Conservation (phyloP, 2,888 invertebrate genomes). For the Sipunculus nudus region DNA sequence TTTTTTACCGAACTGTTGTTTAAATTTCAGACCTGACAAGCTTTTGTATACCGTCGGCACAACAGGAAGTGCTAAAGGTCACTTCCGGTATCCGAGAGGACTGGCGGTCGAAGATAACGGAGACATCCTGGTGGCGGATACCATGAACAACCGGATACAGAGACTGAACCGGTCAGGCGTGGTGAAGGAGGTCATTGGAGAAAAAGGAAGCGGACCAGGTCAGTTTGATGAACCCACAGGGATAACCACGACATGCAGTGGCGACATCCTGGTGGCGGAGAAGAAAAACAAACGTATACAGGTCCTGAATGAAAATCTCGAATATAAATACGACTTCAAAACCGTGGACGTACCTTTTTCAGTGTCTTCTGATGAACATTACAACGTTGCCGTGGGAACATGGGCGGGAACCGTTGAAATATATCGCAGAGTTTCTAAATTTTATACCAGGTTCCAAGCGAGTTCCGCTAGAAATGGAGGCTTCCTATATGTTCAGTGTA, state of each 20-base stretch:
- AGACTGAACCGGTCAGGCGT: slow-evolving; percentile 52
- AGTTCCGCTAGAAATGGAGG: neutral
- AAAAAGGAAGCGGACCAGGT: slow-evolving; percentile 43
- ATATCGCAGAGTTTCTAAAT: slow-evolving; percentile 46
- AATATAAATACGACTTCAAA: slow-evolving; percentile 47
- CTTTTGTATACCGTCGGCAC: slow-evolving; percentile 51
- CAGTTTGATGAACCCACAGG: slow-evolving; percentile 57
- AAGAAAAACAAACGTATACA: slow-evolving; percentile 56
- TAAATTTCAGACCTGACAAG: slow-evolving; percentile 53
- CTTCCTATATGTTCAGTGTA: neutral
- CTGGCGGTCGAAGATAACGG: slow-evolving; percentile 46
- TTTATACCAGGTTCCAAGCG: slow-evolving; percentile 2
- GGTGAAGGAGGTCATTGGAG: slow-evolving; percentile 48
- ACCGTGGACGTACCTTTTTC: slow-evolving; percentile 48
- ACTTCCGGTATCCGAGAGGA: slow-evolving; percentile 58
- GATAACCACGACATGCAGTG: slow-evolving; percentile 54
- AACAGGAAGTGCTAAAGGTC: slow-evolving; percentile 46
- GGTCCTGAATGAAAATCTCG: slow-evolving; percentile 45
- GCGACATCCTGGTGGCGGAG: slow-evolving; percentile 59
- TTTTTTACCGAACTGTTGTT: neutral
- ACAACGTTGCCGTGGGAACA: slow-evolving; percentile 52
- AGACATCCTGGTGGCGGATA: slow-evolving; percentile 56
- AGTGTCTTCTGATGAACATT: slow-evolving; percentile 47
- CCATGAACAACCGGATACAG: slow-evolving; percentile 59
- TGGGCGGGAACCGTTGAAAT: slow-evolving; percentile 45